These are phyloP conservation scores for Copidosoma aretas DNA, from an alignment of 2,888 invertebrate species.

Conservation along the genomic window DNA sequence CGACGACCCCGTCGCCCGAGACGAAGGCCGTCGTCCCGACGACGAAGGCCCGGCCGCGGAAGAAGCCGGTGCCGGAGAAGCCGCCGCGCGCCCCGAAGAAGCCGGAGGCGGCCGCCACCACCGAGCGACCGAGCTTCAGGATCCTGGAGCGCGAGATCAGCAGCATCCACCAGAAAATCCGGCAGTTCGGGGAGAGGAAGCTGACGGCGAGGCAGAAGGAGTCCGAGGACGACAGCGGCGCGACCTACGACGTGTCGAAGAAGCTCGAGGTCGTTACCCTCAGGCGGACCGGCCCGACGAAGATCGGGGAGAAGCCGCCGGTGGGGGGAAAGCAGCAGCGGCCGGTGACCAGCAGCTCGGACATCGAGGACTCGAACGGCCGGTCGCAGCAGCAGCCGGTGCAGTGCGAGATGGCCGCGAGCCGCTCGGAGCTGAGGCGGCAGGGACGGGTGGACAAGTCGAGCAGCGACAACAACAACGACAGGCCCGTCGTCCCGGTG, in stretches of 20 bases:
- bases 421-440: constrained; percentile 22
- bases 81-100: constrained; percentile 37
- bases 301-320: constrained; percentile 24
- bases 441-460: constrained; percentile 28
- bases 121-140: constrained; percentile 55
- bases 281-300: constrained; percentile 26
- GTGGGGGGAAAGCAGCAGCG: constrained; percentile 32
- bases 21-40: constrained; percentile 18
- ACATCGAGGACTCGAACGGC: constrained; percentile 26
- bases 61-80: constrained; percentile 33
- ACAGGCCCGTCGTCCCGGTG: constrained; percentile 6
- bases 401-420: not conserved
- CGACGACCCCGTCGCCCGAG: constrained; percentile 46
- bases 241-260: constrained; percentile 19
- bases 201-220: constrained; percentile 27
- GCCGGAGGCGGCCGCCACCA: constrained; percentile 32
- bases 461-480: constrained; percentile 19
- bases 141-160: constrained; percentile 56
- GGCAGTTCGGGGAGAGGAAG: constrained; percentile 51
- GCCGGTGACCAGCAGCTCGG: constrained; percentile 31
- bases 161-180: constrained; percentile 52
- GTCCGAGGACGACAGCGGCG: constrained; percentile 12
- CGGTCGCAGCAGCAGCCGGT: constrained; percentile 6
- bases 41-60: constrained; percentile 26
- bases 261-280: constrained; percentile 28